Evolutionary conservation across 2,888 invertebrate genomes (phyloP).

Genomic region (Netelia melanura): DNA sequence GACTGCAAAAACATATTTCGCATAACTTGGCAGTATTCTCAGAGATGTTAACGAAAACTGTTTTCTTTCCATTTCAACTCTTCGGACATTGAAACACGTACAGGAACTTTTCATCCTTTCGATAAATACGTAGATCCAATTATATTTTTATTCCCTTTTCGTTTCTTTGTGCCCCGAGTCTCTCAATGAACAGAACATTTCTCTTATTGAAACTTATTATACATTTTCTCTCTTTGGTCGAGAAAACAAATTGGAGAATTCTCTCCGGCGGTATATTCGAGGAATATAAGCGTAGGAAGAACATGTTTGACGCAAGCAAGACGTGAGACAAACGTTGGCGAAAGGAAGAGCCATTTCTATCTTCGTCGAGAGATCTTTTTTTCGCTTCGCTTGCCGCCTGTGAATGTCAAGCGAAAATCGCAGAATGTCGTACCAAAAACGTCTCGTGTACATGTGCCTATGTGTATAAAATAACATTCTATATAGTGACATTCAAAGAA

Average conservation of each 20-base stretch:
- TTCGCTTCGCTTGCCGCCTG: slow-evolving; percentile 5
- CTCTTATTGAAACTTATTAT: background rate
- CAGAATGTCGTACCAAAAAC: slow-evolving; percentile 26
- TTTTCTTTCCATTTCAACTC: too few species aligned
- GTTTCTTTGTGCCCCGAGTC: too few species aligned
- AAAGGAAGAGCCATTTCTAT: slow-evolving; percentile 24
- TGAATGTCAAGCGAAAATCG: background rate
- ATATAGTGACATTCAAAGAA: slow-evolving; percentile 58
- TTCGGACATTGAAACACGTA: too few species aligned
- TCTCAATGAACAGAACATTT: background rate
- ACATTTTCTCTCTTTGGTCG: background rate
- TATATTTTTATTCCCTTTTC: too few species aligned
- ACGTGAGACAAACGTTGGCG: background rate
- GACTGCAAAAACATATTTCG: too few species aligned
- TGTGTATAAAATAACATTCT: slow-evolving; percentile 26
- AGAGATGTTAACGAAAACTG: too few species aligned
- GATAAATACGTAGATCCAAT: too few species aligned
- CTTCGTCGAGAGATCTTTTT: slow-evolving; percentile 23
- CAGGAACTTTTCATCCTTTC: too few species aligned
- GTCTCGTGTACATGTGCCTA: background rate
- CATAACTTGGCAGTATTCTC: too few species aligned
- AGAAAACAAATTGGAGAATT: background rate
- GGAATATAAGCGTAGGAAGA: background rate
- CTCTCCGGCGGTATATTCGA: background rate
- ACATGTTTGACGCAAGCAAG: slow-evolving; percentile 23